phyloP scores from a whole-genome alignment of 2,113 vertebrate species.

The Eidolon helvum region DNA sequence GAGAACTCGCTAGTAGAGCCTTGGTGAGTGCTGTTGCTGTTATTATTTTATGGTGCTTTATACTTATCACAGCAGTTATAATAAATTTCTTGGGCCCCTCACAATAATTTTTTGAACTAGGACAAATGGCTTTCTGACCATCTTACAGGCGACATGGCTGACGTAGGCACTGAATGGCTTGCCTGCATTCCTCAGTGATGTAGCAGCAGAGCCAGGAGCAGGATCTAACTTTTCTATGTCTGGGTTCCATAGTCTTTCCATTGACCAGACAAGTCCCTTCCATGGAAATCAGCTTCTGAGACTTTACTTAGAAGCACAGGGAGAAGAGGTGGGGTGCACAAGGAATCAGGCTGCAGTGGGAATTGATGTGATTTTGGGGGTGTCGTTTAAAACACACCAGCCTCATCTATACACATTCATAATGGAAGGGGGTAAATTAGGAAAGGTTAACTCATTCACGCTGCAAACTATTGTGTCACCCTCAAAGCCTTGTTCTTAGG shows the following conservation, averaged over 20 bases:
- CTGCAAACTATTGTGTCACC: not conserved
- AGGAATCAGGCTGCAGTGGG: not conserved
- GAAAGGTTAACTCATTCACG: not conserved
- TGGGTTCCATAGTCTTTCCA: not conserved
- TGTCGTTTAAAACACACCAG: not conserved
- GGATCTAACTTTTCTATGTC: not conserved
- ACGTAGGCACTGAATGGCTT: not conserved
- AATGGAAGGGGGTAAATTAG: not conserved
- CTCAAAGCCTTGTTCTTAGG: not conserved
- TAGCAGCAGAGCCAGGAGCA: not conserved
- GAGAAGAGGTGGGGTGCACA: not conserved
- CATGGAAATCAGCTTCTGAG: not conserved
- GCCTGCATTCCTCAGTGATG: not conserved
- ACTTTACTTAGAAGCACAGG: not conserved
- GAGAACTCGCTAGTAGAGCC: not conserved
- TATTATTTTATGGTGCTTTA: not conserved
- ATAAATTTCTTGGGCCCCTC: not conserved
- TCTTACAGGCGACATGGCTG: not conserved
- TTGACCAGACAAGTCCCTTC: not conserved
- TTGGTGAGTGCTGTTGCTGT: not conserved
- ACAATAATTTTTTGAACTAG: not conserved
- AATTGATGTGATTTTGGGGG: not conserved
- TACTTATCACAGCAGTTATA: not conserved
- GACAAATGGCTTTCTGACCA: not conserved
- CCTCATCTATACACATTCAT: not conserved